Conservation (phyloP, 2,797 vertebrate genomes). For the Bradypodion ventrale region DNA sequence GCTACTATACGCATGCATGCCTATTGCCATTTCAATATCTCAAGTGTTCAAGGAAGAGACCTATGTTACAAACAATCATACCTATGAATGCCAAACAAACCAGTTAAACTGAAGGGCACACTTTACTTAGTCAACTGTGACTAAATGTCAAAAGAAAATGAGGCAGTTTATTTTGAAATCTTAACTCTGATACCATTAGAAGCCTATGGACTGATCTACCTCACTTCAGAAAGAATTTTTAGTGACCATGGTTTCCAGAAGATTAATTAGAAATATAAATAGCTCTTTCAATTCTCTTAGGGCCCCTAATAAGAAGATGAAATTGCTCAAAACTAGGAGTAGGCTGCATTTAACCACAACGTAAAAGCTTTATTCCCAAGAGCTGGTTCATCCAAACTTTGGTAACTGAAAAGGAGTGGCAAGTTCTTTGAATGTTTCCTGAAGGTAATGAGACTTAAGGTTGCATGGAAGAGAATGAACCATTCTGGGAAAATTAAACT, state of each 20-base stretch:
- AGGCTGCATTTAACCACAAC: background rate
- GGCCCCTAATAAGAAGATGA: background rate
- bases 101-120: background rate
- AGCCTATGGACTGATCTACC: background rate
- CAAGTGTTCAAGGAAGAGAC: background rate
- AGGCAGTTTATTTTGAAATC: background rate
- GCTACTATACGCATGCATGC: too few species aligned
- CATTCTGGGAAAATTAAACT: background rate
- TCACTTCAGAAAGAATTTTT: slow-evolving; percentile 33
- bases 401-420: background rate
- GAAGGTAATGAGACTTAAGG: background rate
- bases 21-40: too few species aligned
- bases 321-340: background rate
- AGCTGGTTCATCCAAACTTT: background rate
- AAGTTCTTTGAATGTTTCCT: background rate
- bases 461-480: background rate
- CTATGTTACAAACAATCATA: background rate
- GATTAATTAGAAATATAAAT: slow-evolving; percentile 31
- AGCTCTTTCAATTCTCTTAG: slow-evolving; percentile 15
- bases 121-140: background rate
- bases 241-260: slow-evolving; percentile 9
- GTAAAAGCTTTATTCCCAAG: background rate
- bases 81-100: background rate
- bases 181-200: slow-evolving; percentile 1
- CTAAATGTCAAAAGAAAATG: background rate